Conservation (phyloP, 92 coral and sea anemone species). For the Paragorgia papillata region DNA sequence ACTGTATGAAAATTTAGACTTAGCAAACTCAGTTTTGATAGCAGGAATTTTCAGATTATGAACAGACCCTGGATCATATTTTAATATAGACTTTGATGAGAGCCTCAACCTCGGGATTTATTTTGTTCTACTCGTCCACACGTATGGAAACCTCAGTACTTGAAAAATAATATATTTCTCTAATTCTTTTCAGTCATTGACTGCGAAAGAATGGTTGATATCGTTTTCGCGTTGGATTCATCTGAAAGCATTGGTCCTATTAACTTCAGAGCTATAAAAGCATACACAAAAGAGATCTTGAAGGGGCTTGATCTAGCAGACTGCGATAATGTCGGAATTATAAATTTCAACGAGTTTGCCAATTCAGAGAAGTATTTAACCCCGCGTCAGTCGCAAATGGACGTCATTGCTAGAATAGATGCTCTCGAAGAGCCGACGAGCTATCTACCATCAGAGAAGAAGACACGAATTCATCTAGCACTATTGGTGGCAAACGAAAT, state of each 20-base stretch:
- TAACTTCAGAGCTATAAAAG: conserved; percentile 15
- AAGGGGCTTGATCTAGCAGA: not conserved
- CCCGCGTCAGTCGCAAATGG: not conserved
- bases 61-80: no score
- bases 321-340: conserved; percentile 24
- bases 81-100: no score
- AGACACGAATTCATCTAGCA: conserved; percentile 1
- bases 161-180: no score
- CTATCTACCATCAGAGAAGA: not conserved
- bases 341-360: conserved; percentile 11
- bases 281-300: conserved; percentile 19
- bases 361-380: not conserved
- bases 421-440: conserved; percentile 4
- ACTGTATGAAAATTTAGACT: no score
- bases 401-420: conserved; percentile 5
- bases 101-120: no score
- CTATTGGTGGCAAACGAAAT: conserved; percentile 8
- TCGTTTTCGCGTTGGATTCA: conserved; percentile 5
- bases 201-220: conserved; percentile 8
- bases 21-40: no score
- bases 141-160: no score
- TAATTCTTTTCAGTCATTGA: no score
- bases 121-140: no score
- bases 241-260: conserved; percentile 32
- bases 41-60: no score